Evolutionary conservation across 2,113 vertebrate species (phyloP).

Genomic region (Stigmatopora nigra): DNA sequence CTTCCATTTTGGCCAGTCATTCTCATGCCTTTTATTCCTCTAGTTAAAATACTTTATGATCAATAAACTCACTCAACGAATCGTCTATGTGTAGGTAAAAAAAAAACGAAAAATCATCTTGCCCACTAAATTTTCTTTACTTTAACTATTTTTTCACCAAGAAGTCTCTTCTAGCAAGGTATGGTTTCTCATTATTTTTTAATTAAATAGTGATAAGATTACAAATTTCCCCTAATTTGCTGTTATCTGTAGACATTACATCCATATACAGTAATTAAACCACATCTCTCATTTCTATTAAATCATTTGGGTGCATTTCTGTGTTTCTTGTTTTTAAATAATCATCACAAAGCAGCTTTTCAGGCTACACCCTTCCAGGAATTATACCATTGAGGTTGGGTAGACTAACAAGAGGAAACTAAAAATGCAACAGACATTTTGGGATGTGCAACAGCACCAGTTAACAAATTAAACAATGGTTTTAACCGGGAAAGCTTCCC

Average conservation of each 20-base stretch:
- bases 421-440: neutral
- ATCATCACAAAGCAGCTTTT: neutral
- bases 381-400: neutral
- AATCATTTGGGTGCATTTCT: neutral
- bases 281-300: neutral
- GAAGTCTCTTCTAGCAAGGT: neutral
- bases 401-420: neutral
- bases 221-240: neutral
- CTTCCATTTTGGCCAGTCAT: neutral
- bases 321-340: neutral
- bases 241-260: neutral
- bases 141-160: neutral
- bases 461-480: neutral
- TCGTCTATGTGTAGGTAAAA: conserved; percentile 1
- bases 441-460: no score
- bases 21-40: neutral
- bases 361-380: neutral
- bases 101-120: conserved; percentile 23
- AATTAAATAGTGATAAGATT: neutral
- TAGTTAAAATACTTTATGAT: neutral
- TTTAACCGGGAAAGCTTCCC: neutral
- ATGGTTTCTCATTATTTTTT: neutral
- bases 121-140: conserved; percentile 42
- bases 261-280: neutral
- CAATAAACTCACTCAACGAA: conserved; percentile 15